These are phyloP conservation scores for Aurelia sp. DNA, from an alignment of 30 jellyfish, hydroid and myxozoan genomes.

Conservation along the genomic window DNA sequence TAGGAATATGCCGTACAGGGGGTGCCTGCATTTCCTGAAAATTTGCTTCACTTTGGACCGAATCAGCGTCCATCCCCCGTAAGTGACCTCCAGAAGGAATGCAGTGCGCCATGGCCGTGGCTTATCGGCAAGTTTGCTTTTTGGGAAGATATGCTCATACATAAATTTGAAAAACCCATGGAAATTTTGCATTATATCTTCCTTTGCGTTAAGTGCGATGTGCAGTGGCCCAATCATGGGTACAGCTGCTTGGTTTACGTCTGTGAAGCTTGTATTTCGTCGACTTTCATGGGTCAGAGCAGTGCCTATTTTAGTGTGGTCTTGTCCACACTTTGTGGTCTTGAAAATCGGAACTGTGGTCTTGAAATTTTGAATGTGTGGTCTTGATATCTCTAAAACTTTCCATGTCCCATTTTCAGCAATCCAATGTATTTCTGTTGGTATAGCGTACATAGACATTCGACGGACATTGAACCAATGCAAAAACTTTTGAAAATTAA, in stretches of 20 bases:
- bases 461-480: no score
- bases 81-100: background rate
- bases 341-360: no score
- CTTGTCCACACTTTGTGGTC: no score
- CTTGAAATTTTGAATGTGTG: no score
- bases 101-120: constrained; percentile 16
- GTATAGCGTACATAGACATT: no score
- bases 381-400: no score
- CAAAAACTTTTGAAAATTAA: no score
- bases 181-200: background rate
- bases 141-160: background rate
- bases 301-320: no score
- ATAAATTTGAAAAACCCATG: constrained; percentile 2
- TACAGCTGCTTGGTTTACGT: background rate
- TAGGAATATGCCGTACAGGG: background rate
- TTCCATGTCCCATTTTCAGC: no score
- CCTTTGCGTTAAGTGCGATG: background rate
- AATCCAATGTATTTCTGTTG: no score
- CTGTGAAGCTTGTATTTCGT: no score
- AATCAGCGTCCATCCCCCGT: constrained; percentile 11
- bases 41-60: background rate
- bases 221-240: constrained; percentile 4
- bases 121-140: background rate
- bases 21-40: background rate
- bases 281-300: no score